Percentiles rank a stretch among this genome's conserved stretches.
phyloP scores from a whole-genome alignment of 2,113 vertebrate species.

The Oreochromis tanganicae region DNA sequence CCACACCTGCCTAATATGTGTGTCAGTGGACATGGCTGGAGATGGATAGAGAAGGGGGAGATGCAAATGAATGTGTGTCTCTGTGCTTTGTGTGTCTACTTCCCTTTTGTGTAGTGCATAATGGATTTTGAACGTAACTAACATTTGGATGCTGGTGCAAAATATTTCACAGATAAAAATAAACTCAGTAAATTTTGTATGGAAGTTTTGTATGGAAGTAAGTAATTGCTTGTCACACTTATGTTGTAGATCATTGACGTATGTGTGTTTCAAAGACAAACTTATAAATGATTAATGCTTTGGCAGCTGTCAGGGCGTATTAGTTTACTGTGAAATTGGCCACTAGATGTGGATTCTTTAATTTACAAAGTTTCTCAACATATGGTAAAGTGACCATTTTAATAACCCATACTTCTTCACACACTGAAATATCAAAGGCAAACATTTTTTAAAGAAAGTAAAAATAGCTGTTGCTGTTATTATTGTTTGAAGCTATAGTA shows the following conservation, averaged over 20 bases:
- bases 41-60: not conserved
- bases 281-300: not conserved
- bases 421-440: not conserved
- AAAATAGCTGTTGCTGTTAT: not conserved
- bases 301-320: not conserved
- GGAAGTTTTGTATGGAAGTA: not conserved
- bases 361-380: not conserved
- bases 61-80: not conserved
- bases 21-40: not conserved
- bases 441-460: not conserved
- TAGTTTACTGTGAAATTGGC: not conserved
- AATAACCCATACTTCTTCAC: not conserved
- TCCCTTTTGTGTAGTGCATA: not conserved
- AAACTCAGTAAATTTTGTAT: not conserved
- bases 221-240: not conserved
- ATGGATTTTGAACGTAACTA: not conserved
- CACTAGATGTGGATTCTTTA: not conserved
- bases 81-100: not conserved
- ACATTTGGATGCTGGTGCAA: not conserved
- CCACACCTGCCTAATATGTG: conserved; percentile 62
- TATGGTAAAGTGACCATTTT: not conserved
- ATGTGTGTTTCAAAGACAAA: not conserved
- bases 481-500: not conserved
- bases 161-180: not conserved
- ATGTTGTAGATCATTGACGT: not conserved